Percentiles rank a stretch among this genome's conserved stretches.
Conservation (phyloP, 2,113 vertebrate genomes). For the Murina feae region DNA sequence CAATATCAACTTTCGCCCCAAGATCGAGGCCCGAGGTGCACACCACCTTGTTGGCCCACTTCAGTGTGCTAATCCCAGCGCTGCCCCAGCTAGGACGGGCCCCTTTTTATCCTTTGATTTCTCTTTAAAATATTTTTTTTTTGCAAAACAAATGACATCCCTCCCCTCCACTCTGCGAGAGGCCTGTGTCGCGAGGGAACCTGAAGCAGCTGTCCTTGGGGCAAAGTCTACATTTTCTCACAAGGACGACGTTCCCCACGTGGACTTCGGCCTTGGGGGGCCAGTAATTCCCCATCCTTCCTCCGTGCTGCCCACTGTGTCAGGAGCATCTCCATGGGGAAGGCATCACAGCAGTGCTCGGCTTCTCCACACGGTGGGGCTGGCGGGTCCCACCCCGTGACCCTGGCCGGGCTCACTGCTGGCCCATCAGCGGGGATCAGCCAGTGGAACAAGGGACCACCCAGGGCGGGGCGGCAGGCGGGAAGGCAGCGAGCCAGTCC, state of each 20-base stretch:
- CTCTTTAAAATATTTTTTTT: neutral
- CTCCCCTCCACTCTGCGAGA: neutral
- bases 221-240: neutral
- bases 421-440: neutral
- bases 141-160: neutral
- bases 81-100: neutral
- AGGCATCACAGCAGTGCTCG: neutral
- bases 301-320: neutral
- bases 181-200: fast-evolving
- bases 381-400: fast-evolving
- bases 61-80: neutral
- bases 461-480: fast-evolving
- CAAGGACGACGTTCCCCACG: fast-evolving
- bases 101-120: neutral
- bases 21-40: fast-evolving
- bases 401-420: fast-evolving
- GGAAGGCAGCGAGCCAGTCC: neutral
- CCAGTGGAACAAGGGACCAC: neutral
- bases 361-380: fast-evolving
- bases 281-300: fast-evolving
- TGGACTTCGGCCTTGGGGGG: neutral
- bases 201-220: neutral
- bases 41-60: neutral
- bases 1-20: too few relatives aligned
- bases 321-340: neutral